Conservation (phyloP, 2,113 vertebrate genomes). For the Urocitellus parryii region DNA sequence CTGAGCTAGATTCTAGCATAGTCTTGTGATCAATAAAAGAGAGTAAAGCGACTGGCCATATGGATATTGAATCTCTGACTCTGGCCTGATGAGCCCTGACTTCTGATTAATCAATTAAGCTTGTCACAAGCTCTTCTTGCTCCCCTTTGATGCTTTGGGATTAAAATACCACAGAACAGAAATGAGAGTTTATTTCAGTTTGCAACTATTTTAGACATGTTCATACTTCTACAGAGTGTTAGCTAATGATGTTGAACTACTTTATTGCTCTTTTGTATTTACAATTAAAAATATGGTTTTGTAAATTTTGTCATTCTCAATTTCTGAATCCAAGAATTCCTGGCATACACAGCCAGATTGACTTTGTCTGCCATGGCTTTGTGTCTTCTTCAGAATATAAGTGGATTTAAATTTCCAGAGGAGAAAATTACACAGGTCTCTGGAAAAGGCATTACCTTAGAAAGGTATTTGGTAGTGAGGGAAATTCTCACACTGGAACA, state of each 20-base stretch:
- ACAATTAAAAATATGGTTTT: background rate
- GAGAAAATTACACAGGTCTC: background rate
- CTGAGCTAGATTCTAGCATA: background rate
- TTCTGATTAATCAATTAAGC: constrained; percentile 60
- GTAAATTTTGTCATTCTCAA: background rate
- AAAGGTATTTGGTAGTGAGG: constrained; percentile 46
- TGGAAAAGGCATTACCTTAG: constrained; percentile 73
- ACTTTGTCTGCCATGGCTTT: constrained; percentile 23
- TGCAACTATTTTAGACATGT: background rate
- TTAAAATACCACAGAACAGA: background rate
- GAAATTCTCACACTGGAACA: constrained; percentile 58
- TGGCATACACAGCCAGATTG: background rate
- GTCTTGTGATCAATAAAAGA: constrained; percentile 16
- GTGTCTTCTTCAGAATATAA: constrained; percentile 60
- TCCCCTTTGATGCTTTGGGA: background rate
- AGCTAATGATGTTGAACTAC: background rate
- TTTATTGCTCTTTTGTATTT: constrained; percentile 26
- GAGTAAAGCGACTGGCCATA: background rate
- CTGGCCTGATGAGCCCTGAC: background rate
- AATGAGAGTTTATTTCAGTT: background rate
- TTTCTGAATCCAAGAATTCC: background rate
- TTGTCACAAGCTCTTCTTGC: constrained; percentile 12
- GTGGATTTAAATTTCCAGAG: constrained; percentile 44
- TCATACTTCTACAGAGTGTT: background rate
- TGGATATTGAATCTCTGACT: constrained; percentile 33